phyloP scores from a whole-genome alignment of 2,888 invertebrate genomes.

The Chromoteleia sp. region DNA sequence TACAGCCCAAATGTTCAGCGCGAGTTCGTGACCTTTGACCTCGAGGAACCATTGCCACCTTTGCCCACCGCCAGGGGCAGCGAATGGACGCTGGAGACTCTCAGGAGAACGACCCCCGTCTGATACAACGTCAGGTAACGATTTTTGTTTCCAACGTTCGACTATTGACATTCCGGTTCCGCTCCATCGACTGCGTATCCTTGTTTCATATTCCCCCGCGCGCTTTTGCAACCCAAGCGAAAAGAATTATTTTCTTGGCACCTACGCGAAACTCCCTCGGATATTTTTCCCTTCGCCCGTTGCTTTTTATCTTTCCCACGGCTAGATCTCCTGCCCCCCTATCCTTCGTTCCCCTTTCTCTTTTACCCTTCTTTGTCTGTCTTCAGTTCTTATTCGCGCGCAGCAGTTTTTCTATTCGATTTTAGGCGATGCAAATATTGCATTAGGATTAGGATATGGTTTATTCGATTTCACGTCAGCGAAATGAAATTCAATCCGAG shows the following conservation, averaged over 20 bases:
- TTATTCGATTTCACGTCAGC: conserved; percentile 12
- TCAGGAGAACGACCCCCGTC: conserved; percentile 83
- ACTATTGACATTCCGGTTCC: conserved; percentile 44
- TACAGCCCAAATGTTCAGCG: conserved; percentile 86
- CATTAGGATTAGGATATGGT: conserved; percentile 23
- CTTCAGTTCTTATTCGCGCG: not conserved
- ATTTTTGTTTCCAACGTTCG: conserved; percentile 41
- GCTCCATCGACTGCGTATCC: conserved; percentile 47
- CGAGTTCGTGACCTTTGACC: conserved; percentile 90
- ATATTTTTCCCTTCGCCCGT: conserved; percentile 8
- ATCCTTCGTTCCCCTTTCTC: not conserved
- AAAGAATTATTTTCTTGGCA: conserved; percentile 52
- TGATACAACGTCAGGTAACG: conserved; percentile 82
- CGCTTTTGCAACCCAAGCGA: conserved; percentile 21
- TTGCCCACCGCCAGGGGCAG: conserved; percentile 83
- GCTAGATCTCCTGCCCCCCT: not conserved
- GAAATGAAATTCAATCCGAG: conserved; percentile 12
- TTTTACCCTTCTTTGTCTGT: not conserved
- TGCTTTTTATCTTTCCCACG: not conserved
- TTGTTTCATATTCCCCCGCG: conserved; percentile 53
- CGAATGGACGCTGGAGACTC: conserved; percentile 84
- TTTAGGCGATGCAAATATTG: conserved; percentile 24
- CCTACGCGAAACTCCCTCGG: conserved; percentile 21
- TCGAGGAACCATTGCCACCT: conserved; percentile 86
- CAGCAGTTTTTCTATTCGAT: not conserved